Percentiles rank a stretch among this genome's conserved stretches.
Evolutionary conservation across 2,113 vertebrate genomes (phyloP).

Genomic region (Azemiops feae): DNA sequence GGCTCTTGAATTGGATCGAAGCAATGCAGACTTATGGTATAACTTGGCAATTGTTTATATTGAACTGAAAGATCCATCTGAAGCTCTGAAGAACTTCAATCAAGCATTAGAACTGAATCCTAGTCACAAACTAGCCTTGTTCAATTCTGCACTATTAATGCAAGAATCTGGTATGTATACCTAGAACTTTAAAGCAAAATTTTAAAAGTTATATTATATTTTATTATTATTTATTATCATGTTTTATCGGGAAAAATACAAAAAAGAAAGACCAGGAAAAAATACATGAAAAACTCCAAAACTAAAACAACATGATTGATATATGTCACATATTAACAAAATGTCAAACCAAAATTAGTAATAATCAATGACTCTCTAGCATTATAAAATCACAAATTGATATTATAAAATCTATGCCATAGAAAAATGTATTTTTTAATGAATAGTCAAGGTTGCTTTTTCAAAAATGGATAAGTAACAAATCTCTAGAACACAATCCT

Average conservation of each 20-base stretch:
- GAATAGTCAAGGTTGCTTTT: neutral
- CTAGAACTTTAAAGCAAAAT: neutral
- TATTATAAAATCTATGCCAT: neutral
- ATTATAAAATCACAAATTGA: neutral
- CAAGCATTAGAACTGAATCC: slow-evolving; percentile 89
- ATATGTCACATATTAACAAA: neutral
- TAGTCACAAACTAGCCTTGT: slow-evolving; percentile 88
- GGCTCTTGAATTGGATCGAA: slow-evolving; percentile 88
- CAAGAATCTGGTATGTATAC: slow-evolving; percentile 91
- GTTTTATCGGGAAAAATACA: neutral
- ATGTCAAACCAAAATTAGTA: neutral
- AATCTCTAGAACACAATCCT: neutral
- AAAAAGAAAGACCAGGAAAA: neutral
- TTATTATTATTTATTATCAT: neutral
- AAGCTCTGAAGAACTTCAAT: slow-evolving; percentile 94
- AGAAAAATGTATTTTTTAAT: neutral
- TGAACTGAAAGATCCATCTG: slow-evolving; percentile 92
- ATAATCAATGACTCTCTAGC: neutral
- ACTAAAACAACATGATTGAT: neutral
- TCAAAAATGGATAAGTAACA: neutral
- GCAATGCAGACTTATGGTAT: slow-evolving; percentile 97
- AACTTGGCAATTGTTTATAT: slow-evolving; percentile 98
- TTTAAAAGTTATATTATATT: neutral
- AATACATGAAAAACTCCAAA: neutral
- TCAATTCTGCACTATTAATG: slow-evolving; percentile 96